Conservation (phyloP, 1,140 invertebrate species). For the Subanguina moxae region DNA sequence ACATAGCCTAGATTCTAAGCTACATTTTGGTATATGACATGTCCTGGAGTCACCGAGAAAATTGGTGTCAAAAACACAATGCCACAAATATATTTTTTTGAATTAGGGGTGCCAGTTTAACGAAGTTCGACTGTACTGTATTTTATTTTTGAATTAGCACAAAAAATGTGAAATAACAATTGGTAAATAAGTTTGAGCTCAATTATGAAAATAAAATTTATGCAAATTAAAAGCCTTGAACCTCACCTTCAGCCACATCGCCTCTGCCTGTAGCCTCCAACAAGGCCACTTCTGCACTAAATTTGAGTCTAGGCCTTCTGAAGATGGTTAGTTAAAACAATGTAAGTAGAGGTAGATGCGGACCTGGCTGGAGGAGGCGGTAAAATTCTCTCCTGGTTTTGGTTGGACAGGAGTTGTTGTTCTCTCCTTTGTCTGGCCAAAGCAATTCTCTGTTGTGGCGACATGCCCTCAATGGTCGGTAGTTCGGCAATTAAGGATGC, state of each 20-base stretch:
- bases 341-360: background rate
- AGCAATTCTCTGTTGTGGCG: slow-evolving; percentile 43
- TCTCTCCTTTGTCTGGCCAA: slow-evolving; percentile 49
- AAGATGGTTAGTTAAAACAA: background rate
- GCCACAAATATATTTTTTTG: too few species aligned
- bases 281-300: slow-evolving; percentile 54
- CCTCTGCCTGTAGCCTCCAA: slow-evolving; percentile 53
- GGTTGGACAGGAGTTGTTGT: slow-evolving; percentile 36
- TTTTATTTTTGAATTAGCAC: too few species aligned
- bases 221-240: slow-evolving; percentile 1
- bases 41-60: too few species aligned
- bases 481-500: slow-evolving; percentile 48
- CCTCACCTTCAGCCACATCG: slow-evolving; percentile 52
- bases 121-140: too few species aligned
- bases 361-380: slow-evolving; percentile 38
- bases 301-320: slow-evolving; percentile 47
- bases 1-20: too few species aligned
- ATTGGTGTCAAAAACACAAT: too few species aligned
- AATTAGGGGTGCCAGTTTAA: too few species aligned
- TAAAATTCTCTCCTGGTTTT: slow-evolving; percentile 35
- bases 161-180: too few species aligned
- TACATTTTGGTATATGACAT: too few species aligned
- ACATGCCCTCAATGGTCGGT: slow-evolving; percentile 50
- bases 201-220: slow-evolving; percentile 6
- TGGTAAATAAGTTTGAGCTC: too few species aligned